phyloP scores from a whole-genome alignment of 1,140 invertebrate genomes.

The Drosophila insularis region DNA sequence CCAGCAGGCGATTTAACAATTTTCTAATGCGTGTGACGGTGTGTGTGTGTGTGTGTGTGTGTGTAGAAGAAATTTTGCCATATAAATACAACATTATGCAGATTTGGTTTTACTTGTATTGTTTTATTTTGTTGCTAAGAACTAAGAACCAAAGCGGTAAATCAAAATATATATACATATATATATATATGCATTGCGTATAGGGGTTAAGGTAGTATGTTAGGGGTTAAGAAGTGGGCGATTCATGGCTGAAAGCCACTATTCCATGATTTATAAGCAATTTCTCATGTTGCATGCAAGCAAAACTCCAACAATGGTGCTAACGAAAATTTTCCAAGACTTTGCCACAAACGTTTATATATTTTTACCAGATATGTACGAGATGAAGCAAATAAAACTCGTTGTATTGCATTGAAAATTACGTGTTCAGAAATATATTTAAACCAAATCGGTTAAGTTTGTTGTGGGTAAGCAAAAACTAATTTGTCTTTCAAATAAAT shows the following conservation, averaged over 20 bases:
- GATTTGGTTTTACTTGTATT: constrained; percentile 24
- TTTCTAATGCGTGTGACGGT: constrained; percentile 1
- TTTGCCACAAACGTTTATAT: too few species aligned
- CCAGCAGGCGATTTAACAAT: constrained; percentile 36
- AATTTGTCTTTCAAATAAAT: too few species aligned
- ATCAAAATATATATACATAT: constrained; percentile 37
- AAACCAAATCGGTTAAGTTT: too few species aligned
- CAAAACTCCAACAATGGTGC: constrained; percentile 2
- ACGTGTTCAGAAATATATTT: too few species aligned
- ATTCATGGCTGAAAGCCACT: background rate
- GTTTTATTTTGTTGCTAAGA: background rate
- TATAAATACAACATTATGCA: constrained; percentile 45
- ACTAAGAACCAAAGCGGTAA: constrained; percentile 38
- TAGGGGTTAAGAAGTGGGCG: too few species aligned
- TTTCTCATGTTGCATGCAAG: constrained; percentile 54
- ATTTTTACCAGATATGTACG: too few species aligned
- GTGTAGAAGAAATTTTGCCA: constrained; percentile 3
- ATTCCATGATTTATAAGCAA: constrained; percentile 55
- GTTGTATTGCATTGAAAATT: too few species aligned
- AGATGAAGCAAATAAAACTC: too few species aligned
- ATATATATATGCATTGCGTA: constrained; percentile 49
- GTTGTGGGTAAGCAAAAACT: too few species aligned
- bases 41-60: constrained; percentile 11
- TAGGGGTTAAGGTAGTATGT: constrained; percentile 2
- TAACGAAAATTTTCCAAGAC: background rate